A percentile compares a stretch with the other conserved stretches of the same genome.
phyloP scores from a whole-genome alignment of 2,888 invertebrate species.

The Epistrophe eligans region DNA sequence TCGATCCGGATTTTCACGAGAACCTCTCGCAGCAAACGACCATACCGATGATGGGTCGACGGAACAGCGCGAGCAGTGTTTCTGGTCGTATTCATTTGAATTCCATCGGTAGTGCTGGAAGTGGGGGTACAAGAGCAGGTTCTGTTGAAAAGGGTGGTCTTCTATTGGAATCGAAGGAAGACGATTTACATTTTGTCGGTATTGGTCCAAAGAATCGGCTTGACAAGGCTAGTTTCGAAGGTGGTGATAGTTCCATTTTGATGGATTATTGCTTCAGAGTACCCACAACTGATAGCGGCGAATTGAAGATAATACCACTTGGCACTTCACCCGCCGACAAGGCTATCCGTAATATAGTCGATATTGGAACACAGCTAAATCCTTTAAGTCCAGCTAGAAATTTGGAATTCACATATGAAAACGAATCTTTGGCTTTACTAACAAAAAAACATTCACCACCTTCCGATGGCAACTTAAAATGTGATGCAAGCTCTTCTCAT shows the following conservation, averaged over 20 bases:
- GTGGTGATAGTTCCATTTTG: conserved; percentile 26
- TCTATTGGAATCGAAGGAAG: conserved; percentile 29
- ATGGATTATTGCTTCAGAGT: conserved; percentile 34
- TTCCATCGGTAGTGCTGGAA: conserved; percentile 58
- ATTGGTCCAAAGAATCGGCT: conserved; percentile 16
- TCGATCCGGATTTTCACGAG: conserved; percentile 80
- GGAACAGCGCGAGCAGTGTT: conserved; percentile 78
- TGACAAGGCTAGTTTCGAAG: conserved; percentile 21
- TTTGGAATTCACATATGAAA: conserved; percentile 34
- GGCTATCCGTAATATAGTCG: conserved; percentile 56
- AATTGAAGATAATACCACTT: conserved; percentile 18
- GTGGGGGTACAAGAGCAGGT: conserved; percentile 44
- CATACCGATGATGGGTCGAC: conserved; percentile 77
- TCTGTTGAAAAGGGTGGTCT: conserved; percentile 54
- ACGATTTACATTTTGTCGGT: conserved; percentile 43
- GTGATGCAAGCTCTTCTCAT: conserved; percentile 44
- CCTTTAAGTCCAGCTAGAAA: conserved; percentile 36
- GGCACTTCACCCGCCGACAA: conserved; percentile 54
- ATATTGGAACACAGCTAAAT: conserved; percentile 51
- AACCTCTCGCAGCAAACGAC: conserved; percentile 79
- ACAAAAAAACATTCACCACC: conserved; percentile 24
- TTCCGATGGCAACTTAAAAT: conserved; percentile 35
- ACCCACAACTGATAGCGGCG: conserved; percentile 8
- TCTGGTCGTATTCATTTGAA: conserved; percentile 76
- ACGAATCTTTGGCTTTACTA: conserved; percentile 26